Conservation (phyloP, 2,888 invertebrate genomes). For the Lordiphosa fenestrarum region DNA sequence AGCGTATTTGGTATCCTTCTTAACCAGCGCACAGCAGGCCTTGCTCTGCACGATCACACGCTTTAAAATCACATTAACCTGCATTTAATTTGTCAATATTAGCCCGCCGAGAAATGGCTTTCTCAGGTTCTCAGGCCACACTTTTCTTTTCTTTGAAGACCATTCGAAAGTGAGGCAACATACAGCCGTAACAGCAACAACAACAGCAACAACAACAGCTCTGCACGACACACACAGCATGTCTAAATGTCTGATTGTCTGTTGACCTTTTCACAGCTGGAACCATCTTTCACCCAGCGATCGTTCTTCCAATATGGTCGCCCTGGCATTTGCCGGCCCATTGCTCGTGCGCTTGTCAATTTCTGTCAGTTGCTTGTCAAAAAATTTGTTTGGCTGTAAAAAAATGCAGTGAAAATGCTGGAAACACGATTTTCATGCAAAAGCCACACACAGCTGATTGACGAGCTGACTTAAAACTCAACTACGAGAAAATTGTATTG, state of each 20-base stretch:
- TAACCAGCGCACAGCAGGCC: slow-evolving; percentile 4
- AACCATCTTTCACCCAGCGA: slow-evolving; percentile 61
- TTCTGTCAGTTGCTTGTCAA: slow-evolving; percentile 76
- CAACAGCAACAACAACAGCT: slow-evolving; percentile 42
- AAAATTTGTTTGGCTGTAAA: slow-evolving; percentile 69
- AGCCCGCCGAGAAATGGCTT: slow-evolving; percentile 48
- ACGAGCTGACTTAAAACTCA: slow-evolving; percentile 27
- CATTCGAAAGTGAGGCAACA: slow-evolving; percentile 64
- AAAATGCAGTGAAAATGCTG: slow-evolving; percentile 63
- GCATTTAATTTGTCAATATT: slow-evolving; percentile 75
- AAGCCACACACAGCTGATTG: slow-evolving; percentile 59
- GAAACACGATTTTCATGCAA: slow-evolving; percentile 72
- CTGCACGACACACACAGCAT: slow-evolving; percentile 58
- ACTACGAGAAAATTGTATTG: slow-evolving; percentile 26
- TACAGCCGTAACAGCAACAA: slow-evolving; percentile 1
- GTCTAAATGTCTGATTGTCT: slow-evolving; percentile 50
- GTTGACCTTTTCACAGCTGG: slow-evolving; percentile 72
- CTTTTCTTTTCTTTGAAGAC: slow-evolving; percentile 66
- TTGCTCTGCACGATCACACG: slow-evolving; percentile 21
- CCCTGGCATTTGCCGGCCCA: slow-evolving; percentile 46
- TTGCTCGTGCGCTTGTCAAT: slow-evolving; percentile 73
- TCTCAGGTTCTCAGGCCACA: slow-evolving; percentile 62
- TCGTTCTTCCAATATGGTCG: slow-evolving; percentile 16
- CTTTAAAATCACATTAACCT: slow-evolving; percentile 69
- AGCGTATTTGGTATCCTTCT: not conserved